Conservation (phyloP, 2,113 vertebrate species). For the Equus przewalskii region DNA sequence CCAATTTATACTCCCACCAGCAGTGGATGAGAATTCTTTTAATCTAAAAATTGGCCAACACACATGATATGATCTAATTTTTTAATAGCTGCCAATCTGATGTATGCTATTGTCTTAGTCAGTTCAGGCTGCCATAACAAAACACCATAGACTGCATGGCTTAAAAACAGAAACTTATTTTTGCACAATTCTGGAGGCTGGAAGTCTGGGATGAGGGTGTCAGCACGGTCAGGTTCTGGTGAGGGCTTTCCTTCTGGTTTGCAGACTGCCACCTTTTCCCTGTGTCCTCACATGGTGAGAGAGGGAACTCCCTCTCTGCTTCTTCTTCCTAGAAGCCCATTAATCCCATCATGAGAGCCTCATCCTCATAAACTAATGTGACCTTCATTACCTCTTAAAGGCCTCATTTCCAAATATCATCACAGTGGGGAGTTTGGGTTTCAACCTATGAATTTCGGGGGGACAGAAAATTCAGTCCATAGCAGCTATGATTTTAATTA, state of each 20-base stretch:
- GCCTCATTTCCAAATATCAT: not conserved
- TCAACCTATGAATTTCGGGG: not conserved
- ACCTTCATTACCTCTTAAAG: not conserved
- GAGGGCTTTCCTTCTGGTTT: not conserved
- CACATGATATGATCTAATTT: not conserved
- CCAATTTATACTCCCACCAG: not conserved
- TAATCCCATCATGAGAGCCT: not conserved
- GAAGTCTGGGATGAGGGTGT: not conserved
- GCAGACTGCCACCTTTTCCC: not conserved
- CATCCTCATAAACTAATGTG: not conserved
- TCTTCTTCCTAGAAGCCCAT: not conserved
- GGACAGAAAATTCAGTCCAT: not conserved
- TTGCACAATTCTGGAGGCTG: not conserved
- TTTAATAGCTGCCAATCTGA: not conserved
- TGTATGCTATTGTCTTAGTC: not conserved
- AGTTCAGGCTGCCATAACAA: not conserved
- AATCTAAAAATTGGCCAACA: not conserved
- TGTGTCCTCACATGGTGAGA: not conserved
- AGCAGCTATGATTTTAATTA: not conserved
- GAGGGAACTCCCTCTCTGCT: not conserved
- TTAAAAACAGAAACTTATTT: not conserved
- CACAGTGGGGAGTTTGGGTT: not conserved
- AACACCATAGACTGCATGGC: not conserved
- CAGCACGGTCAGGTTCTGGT: not conserved
- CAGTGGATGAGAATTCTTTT: not conserved